Evolutionary conservation across 2,113 vertebrate genomes (phyloP).

Genomic region (Ptychochromis oligacanthus): DNA sequence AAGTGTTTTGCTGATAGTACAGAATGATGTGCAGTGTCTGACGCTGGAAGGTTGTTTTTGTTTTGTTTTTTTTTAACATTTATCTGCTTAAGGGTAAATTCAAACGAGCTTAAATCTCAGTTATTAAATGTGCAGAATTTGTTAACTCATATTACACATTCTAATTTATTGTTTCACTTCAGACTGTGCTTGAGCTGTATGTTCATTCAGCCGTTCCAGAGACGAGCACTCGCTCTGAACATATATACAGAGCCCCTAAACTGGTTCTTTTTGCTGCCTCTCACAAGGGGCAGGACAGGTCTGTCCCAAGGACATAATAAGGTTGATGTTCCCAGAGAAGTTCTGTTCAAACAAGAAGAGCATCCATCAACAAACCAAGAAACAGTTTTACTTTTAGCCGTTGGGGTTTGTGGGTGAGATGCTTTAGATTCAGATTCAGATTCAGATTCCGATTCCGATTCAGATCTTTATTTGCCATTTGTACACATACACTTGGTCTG

Average conservation of each 20-base stretch:
- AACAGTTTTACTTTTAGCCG: background rate
- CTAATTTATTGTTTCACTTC: background rate
- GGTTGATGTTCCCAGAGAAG: background rate
- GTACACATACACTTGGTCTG: no score
- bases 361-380: background rate
- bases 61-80: background rate
- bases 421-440: no score
- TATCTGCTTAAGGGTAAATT: background rate
- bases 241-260: background rate
- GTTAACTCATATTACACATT: background rate
- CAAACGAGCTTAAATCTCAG: background rate
- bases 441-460: no score
- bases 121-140: background rate
- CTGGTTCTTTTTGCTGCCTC: background rate
- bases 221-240: background rate
- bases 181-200: background rate
- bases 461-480: no score
- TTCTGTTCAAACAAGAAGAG: background rate
- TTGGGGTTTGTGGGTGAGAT: no score
- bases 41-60: background rate
- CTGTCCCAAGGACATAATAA: background rate
- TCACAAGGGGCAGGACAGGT: fast-evolving
- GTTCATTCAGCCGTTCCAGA: background rate
- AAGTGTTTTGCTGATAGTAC: background rate
- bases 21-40: background rate